Evolutionary conservation across 2,797 vertebrate species (phyloP).

Genomic region (Acanthornis magna): DNA sequence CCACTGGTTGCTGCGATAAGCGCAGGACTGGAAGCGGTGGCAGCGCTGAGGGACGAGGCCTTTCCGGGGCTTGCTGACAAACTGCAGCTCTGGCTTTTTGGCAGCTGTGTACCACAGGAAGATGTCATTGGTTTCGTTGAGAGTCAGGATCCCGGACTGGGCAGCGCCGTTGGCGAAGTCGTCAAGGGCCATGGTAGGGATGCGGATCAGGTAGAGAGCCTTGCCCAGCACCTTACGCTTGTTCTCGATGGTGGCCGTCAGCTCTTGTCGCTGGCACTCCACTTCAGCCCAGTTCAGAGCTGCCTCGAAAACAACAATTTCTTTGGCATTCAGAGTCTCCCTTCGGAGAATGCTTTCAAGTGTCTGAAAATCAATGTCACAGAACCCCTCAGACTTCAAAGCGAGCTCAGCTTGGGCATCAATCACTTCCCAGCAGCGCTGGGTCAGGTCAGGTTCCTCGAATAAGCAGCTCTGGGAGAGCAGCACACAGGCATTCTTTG

Average conservation of each 20-base stretch:
- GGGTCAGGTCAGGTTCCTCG: constrained; percentile 96
- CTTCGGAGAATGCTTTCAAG: constrained; percentile 95
- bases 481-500: constrained; percentile 95
- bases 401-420: constrained; percentile 96
- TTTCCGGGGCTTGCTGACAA: constrained; percentile 89
- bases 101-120: constrained; percentile 98
- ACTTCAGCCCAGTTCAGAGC: constrained; percentile 94
- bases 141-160: constrained; percentile 92
- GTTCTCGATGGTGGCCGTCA: constrained; percentile 89
- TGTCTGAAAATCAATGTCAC: constrained; percentile 95
- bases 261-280: constrained; percentile 93
- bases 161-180: constrained; percentile 97
- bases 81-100: constrained; percentile 93
- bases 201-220: constrained; percentile 91
- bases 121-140: constrained; percentile 96
- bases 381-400: constrained; percentile 95
- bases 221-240: constrained; percentile 94
- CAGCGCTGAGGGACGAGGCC: constrained; percentile 93
- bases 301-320: constrained; percentile 96
- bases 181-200: constrained; percentile 94
- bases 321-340: constrained; percentile 98
- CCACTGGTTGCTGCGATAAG: constrained; percentile 98
- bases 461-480: constrained; percentile 98
- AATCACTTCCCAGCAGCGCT: constrained; percentile 99
- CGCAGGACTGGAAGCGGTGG: constrained; percentile 97